A percentile compares a stretch with the other conserved stretches of the same genome.
Conservation (phyloP, 2,888 invertebrate genomes). For the Podotricha telesiphe region DNA sequence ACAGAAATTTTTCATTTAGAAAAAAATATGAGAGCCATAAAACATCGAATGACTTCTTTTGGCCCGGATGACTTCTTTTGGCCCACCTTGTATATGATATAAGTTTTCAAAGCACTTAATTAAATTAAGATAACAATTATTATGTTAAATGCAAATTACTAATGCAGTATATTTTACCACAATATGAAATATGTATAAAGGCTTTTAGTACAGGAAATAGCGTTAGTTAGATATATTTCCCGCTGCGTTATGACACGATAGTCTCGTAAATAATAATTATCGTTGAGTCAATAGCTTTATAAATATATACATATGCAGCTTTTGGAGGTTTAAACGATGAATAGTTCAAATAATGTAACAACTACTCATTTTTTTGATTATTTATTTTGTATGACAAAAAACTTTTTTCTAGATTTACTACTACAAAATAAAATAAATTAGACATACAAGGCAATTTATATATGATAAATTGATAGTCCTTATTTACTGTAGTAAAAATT, state of each 20-base stretch:
- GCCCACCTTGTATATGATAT: too few relatives aligned
- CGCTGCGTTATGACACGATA: neutral
- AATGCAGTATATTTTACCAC: neutral
- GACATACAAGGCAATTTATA: too few relatives aligned
- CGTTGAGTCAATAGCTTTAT: neutral
- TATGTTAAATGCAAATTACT: neutral
- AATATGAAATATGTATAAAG: neutral
- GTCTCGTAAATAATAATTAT: constrained; percentile 15
- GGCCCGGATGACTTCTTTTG: too few relatives aligned
- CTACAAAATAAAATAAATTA: too few relatives aligned
- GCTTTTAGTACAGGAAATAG: neutral
- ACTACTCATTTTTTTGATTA: neutral
- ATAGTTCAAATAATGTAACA: neutral
- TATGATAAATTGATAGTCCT: too few relatives aligned
- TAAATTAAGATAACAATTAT: neutral
- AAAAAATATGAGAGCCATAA: too few relatives aligned
- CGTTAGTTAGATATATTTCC: neutral
- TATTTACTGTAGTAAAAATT: too few relatives aligned
- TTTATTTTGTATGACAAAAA: too few relatives aligned
- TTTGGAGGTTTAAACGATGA: neutral
- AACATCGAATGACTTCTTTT: too few relatives aligned
- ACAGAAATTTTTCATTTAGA: too few relatives aligned
- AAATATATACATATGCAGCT: neutral
- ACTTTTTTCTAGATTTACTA: too few relatives aligned
- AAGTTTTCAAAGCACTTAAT: neutral